Base-by-base conservation (phyloP, 2,113 vertebrate species). In the Datnioides undecimradiatus region DNA sequence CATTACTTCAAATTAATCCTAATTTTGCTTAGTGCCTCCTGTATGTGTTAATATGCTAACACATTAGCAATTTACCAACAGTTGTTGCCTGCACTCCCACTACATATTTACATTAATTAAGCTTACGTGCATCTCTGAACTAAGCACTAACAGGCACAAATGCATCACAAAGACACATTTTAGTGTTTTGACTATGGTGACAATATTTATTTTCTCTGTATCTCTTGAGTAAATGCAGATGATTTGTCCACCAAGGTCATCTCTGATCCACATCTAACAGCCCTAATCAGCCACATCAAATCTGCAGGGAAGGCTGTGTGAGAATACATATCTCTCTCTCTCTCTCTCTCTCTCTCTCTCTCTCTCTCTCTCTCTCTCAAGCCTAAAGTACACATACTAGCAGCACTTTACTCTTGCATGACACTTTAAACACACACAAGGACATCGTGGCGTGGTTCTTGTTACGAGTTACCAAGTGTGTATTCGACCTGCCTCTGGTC, bases 161-260 rank as follows among this genome's bases (percentile, higher is more conserved):
- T 19, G 31, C 46, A 52, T 36, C 45, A 68, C 45, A 7, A 43
- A n/a, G 36, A 36, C 7, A 6, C 1, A 7, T 23, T 29, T 21
- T 3, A 41, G 8, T 27, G 11, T 29, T 46, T 8, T 25, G 5
- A 27, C 25, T 5, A 21, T 3, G 5, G 23, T 29, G 4, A 31
- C 43, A 36, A 27, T 41, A 38, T 69, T 40, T 40, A 36, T 31
- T 21, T 25, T 21, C 1, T 41, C 6, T 41, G 19, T 16, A 19
- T 52, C 43, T 23, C 29, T 21, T 23, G 46, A 25, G 48, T 17
- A 54, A 79, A 60, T 38, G 33, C 55, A 40, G 67, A 64, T 54
- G 55, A 67, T 67, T 40, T 31, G 51, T 48, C 51, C 57, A 31
- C 49, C 66, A 80, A 85, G 83, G 83, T 85, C 75, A 85, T 55